Conservation (phyloP, 2,888 invertebrate species). For the Parasteatoda lunata region DNA sequence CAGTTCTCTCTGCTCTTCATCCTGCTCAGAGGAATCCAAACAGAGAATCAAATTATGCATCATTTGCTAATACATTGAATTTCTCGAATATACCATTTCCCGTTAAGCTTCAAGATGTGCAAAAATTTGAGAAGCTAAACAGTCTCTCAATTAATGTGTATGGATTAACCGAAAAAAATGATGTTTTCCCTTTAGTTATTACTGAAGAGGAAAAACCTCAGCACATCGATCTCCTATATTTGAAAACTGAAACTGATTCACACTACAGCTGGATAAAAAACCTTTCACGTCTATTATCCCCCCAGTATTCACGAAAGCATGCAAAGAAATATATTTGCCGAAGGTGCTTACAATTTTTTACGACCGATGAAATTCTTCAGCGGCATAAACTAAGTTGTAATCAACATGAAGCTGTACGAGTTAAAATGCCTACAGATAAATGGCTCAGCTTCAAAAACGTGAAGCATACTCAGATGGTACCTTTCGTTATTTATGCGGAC, state of each 20-base stretch:
- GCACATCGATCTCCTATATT: neutral
- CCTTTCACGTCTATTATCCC: neutral
- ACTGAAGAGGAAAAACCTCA: neutral
- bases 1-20: neutral
- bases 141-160: conserved; percentile 6
- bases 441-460: too few species aligned
- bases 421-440: too few species aligned
- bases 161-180: neutral
- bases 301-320: neutral
- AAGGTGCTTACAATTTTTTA: neutral
- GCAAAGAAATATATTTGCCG: neutral
- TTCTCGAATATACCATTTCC: neutral
- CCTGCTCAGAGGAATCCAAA: neutral
- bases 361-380: too few species aligned
- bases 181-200: neutral
- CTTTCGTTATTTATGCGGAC: neutral
- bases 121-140: neutral
- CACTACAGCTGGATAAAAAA: neutral
- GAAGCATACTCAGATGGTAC: too few species aligned
- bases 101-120: neutral
- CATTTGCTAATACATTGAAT: neutral
- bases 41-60: neutral
- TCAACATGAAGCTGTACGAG: too few species aligned
- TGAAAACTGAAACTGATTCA: neutral
- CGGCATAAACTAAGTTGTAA: too few species aligned